A percentile compares a stretch with the other conserved stretches of the same genome.
phyloP scores from a whole-genome alignment of 2,888 invertebrate species.

The Cotesia congregata region DNA sequence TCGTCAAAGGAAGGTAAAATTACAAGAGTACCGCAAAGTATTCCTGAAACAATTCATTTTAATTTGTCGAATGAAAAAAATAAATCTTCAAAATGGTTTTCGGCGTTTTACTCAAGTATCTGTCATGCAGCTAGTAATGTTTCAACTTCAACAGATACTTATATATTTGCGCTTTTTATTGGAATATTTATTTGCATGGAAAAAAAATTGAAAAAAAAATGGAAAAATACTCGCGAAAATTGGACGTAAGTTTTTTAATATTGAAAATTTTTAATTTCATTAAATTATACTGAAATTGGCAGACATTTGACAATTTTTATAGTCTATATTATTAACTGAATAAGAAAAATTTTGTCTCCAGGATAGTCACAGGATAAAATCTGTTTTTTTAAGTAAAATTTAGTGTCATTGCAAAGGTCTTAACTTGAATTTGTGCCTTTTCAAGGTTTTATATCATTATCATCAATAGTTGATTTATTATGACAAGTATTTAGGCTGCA shows the following conservation, averaged over 20 bases:
- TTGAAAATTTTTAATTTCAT: too few relatives aligned
- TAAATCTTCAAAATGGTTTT: neutral
- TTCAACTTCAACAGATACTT: conserved; percentile 3
- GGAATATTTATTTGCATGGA: conserved; percentile 20
- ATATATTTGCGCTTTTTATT: conserved; percentile 18
- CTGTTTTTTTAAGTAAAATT: too few relatives aligned
- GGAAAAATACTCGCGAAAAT: neutral
- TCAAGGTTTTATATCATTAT: too few relatives aligned
- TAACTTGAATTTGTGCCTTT: too few relatives aligned
- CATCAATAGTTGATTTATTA: too few relatives aligned
- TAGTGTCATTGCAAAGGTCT: too few relatives aligned
- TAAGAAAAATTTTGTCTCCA: too few relatives aligned
- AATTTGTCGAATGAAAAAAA: neutral
- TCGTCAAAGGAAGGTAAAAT: neutral
- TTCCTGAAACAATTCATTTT: neutral
- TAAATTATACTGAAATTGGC: too few relatives aligned
- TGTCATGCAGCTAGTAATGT: neutral
- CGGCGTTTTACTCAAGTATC: neutral
- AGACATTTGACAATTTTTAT: too few relatives aligned
- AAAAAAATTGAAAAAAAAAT: conserved; percentile 9
- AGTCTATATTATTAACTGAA: too few relatives aligned
- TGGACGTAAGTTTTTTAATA: conserved; percentile 18
- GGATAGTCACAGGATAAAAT: too few relatives aligned
- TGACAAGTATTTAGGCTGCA: too few relatives aligned
- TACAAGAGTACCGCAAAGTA: neutral